These are phyloP conservation scores for Thera britannica DNA, from an alignment of 2,888 invertebrate species.

Conservation along the genomic window DNA sequence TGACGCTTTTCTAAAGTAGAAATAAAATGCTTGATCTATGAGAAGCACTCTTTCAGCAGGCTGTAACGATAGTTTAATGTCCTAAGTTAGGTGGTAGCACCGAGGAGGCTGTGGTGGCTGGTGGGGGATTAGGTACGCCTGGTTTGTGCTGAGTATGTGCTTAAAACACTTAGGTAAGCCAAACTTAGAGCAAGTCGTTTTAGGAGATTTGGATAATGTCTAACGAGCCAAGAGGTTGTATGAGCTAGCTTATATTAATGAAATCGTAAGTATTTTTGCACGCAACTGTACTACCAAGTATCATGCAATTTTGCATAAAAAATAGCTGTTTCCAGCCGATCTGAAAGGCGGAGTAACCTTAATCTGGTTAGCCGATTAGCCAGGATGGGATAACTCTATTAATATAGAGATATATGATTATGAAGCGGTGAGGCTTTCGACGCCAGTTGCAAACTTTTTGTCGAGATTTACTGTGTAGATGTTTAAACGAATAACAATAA, in stretches of 20 bases:
- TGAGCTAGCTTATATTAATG: too few relatives aligned
- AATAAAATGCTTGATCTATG: neutral
- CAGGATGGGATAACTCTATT: slow-evolving; percentile 16
- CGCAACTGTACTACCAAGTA: neutral
- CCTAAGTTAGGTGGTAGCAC: slow-evolving; percentile 15
- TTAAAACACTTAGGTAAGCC: slow-evolving; percentile 3
- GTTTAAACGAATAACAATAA: too few relatives aligned
- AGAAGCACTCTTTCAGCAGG: neutral
- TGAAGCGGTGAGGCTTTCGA: slow-evolving; percentile 9
- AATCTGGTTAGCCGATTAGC: slow-evolving; percentile 22
- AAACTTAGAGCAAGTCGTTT: neutral
- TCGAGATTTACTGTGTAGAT: neutral
- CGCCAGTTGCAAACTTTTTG: neutral
- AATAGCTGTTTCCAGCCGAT: neutral
- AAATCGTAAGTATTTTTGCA: too few relatives aligned
- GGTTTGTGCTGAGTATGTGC: slow-evolving; percentile 4
- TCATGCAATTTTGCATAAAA: neutral
- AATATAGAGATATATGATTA: slow-evolving; percentile 23
- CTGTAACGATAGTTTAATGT: slow-evolving; percentile 30
- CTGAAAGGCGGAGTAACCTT: neutral
- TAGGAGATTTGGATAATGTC: too few relatives aligned
- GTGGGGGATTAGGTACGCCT: slow-evolving; percentile 8
- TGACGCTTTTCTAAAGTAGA: too few relatives aligned
- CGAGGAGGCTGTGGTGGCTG: slow-evolving; percentile 1
- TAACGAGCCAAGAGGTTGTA: too few relatives aligned